Evolutionary conservation across 92 coral and sea anemone genomes (phyloP).

Genomic region (Umimayanthus chanpuru): DNA sequence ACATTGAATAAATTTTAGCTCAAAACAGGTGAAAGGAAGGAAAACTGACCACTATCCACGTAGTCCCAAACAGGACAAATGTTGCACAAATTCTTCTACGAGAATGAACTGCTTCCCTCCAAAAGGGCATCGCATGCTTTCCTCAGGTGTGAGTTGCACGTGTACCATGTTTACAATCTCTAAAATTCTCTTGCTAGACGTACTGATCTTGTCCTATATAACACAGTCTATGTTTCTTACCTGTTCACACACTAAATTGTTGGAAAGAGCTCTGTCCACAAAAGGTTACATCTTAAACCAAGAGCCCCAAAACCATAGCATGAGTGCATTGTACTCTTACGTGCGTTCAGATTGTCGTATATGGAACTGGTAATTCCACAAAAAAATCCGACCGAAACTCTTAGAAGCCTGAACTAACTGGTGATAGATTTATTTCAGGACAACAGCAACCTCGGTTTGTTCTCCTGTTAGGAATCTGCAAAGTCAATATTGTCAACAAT

Average conservation of each 20-base stretch:
- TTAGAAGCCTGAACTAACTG: too few species aligned
- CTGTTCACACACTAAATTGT: constrained; percentile 31
- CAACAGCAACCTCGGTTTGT: too few species aligned
- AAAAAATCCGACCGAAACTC: constrained; percentile 11
- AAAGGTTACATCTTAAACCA: not conserved
- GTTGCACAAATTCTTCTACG: constrained; percentile 29
- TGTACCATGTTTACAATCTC: constrained; percentile 9
- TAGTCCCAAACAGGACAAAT: constrained; percentile 16
- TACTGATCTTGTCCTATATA: constrained; percentile 46
- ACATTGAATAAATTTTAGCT: constrained; percentile 37
- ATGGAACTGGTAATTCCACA: constrained; percentile 27
- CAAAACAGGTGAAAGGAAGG: constrained; percentile 26
- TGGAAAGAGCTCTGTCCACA: constrained; percentile 17
- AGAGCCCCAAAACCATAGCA: constrained; percentile 26
- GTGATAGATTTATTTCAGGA: too few species aligned
- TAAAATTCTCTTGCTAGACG: constrained; percentile 40
- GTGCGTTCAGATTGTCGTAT: not conserved
- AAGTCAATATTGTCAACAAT: too few species aligned
- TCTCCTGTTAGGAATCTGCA: too few species aligned
- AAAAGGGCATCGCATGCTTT: not conserved
- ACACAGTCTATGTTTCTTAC: constrained; percentile 14
- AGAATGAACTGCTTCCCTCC: constrained; percentile 11
- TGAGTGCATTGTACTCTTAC: constrained; percentile 33
- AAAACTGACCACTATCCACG: constrained; percentile 18
- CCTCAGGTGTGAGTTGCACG: not conserved